Percentiles rank a stretch among this genome's conserved stretches.
These are phyloP conservation scores for Raphicerus campestris DNA, from an alignment of 2,113 vertebrate species.

Conservation along the genomic window DNA sequence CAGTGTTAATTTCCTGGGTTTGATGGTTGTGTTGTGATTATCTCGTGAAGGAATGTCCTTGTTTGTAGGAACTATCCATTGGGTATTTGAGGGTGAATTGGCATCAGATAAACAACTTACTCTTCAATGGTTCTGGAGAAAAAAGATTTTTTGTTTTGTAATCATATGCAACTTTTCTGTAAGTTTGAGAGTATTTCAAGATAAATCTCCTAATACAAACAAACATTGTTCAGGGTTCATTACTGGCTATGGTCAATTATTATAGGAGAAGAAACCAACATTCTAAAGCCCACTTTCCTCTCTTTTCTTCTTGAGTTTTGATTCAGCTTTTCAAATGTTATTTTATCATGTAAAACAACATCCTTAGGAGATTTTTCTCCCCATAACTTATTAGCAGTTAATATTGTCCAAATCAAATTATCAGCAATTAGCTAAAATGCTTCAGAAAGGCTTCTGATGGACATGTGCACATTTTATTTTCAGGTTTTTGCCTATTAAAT, in stretches of 20 bases:
- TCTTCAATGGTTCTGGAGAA: neutral
- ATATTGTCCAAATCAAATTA: conserved; percentile 19
- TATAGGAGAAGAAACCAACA: neutral
- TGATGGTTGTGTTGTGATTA: neutral
- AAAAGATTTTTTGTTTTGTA: neutral
- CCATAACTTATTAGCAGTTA: neutral
- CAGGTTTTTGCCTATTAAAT: conserved; percentile 5
- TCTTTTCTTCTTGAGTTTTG: neutral
- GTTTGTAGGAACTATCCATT: neutral
- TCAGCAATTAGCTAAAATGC: neutral
- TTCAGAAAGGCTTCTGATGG: neutral
- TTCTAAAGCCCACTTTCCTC: neutral
- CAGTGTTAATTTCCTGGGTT: neutral
- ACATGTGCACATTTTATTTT: neutral
- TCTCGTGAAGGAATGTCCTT: neutral
- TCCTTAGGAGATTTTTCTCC: neutral
- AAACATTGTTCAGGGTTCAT: neutral
- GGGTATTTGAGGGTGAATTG: neutral
- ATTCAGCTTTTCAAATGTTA: neutral
- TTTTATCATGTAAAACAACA: neutral
- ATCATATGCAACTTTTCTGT: neutral
- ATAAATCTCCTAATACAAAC: neutral
- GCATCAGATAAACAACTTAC: neutral
- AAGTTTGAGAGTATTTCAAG: neutral
- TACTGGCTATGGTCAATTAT: neutral